phyloP scores from a whole-genome alignment of 2,888 invertebrate species.

The Drosophila neotestacea region DNA sequence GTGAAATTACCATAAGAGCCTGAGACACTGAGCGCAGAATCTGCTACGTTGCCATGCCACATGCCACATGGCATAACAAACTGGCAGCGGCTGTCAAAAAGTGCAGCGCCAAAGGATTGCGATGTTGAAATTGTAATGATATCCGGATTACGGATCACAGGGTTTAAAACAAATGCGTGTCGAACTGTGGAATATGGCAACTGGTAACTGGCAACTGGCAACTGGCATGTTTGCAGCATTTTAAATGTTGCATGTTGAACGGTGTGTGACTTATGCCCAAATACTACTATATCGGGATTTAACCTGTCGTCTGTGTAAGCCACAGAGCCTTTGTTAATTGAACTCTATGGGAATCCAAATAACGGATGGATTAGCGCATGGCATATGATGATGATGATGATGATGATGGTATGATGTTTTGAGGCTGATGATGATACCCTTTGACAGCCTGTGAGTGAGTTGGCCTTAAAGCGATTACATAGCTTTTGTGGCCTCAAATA shows the following conservation, averaged over 20 bases:
- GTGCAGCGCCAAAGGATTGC: conserved; percentile 34
- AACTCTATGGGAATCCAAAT: conserved; percentile 15
- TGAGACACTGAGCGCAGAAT: conserved; percentile 5
- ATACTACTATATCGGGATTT: conserved; percentile 26
- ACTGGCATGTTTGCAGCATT: background rate
- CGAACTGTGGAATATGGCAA: conserved; percentile 30
- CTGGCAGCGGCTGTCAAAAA: conserved; percentile 52
- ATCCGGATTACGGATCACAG: conserved; percentile 63
- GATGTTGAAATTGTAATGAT: conserved; percentile 62
- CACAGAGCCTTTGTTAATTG: conserved; percentile 31
- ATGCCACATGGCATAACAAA: conserved; percentile 16
- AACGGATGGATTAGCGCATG: background rate
- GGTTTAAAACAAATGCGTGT: conserved; percentile 41
- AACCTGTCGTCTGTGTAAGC: conserved; percentile 35
- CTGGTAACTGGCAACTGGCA: conserved; percentile 5
- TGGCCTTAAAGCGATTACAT: conserved; percentile 10
- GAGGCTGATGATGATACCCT: background rate
- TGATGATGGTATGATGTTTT: background rate
- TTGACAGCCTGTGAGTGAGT: background rate
- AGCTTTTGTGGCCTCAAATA: background rate
- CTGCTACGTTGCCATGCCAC: conserved; percentile 1
- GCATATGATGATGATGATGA: background rate
- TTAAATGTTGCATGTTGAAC: conserved; percentile 11
- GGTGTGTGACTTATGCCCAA: conserved; percentile 27
- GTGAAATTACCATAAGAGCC: conserved; percentile 11